Evolutionary conservation across 92 coral and sea anemone genomes (phyloP), one percentile per base, ranked within the genome.

Genomic region (Zoanthus gigantus): DNA sequence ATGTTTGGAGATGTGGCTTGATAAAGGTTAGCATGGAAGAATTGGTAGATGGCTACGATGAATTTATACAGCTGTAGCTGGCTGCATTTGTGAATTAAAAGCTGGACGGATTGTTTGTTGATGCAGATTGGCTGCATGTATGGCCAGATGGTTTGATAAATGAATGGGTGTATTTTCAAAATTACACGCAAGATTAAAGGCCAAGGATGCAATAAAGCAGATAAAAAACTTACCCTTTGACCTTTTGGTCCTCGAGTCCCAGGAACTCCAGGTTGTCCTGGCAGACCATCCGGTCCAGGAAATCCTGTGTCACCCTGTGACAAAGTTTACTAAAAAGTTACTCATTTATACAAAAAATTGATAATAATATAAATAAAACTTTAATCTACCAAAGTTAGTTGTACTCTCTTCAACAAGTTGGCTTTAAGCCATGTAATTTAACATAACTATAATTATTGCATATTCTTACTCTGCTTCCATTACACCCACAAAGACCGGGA

Each of bases 401-500:
- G 4, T 23, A 23, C 5, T 47, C 4, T 47, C 52, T 47, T 47
- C 52, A 47, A 47, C 52, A 69, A 69, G 11, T 8, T 13, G 11
- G 74, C 8, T 30, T 18, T 69, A 8, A 31, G 30, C 45, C 1
- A 72, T 12, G 17, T 37, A 15, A 15, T 8, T 32, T 37, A 72
- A 6, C 16, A 37, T 68, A 2, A 29, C 52, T 50, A 7, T 58
- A 11, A 13, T 11, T 58, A 60, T 6, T 60, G 66, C 0, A 53
- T 6, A 90, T 18, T 63, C 91, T 72, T 74, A 93, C 98, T 83
- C 75, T 77, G 69, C 87, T 89, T 18, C 95, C 98, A 79, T 92
- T 92, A 77, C 95, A 92, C 37, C 97, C 94, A 87, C 95, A 92
- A 37, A 85, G 74, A 44, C 94, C 95, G 90, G 71, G 91, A 37